phyloP scores from a whole-genome alignment of 2,888 invertebrate species.

The Drosophila aldrichi region DNA sequence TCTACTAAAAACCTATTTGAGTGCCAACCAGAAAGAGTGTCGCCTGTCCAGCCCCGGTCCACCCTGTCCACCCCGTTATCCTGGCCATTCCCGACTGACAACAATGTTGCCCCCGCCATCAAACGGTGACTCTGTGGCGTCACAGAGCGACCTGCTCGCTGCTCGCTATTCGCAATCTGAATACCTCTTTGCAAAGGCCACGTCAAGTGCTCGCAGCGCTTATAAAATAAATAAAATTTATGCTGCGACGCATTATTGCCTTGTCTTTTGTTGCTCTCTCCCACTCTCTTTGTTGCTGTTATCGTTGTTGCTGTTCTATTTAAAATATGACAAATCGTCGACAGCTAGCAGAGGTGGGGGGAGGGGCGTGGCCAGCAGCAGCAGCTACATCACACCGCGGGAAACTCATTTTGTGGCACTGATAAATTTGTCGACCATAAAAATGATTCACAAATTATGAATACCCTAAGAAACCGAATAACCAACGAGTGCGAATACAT shows the following conservation, averaged over 20 bases:
- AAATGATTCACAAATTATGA: conserved; percentile 56
- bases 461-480: conserved; percentile 43
- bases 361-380: conserved; percentile 26
- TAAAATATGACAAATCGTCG: conserved; percentile 80
- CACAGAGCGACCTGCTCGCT: conserved; percentile 10
- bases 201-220: conserved; percentile 71
- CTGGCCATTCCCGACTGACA: conserved; percentile 48
- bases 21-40: conserved; percentile 25
- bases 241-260: conserved; percentile 80
- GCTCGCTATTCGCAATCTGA: conserved; percentile 38
- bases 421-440: conserved; percentile 78
- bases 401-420: conserved; percentile 77
- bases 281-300: conserved; percentile 23
- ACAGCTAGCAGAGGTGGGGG: conserved; percentile 55
- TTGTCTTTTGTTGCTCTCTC: conserved; percentile 65
- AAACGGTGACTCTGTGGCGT: conserved; percentile 54
- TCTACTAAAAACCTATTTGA: conserved; percentile 75
- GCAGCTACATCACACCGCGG: conserved; percentile 28
- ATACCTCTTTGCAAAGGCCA: conserved; percentile 69
- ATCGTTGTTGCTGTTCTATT: conserved; percentile 57
- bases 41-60: conserved; percentile 12
- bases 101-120: conserved; percentile 67
- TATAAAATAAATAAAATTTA: conserved; percentile 81
- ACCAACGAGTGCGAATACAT: not conserved
- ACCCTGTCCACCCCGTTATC: not conserved